Percentiles rank a stretch among this genome's conserved stretches.
phyloP scores from a whole-genome alignment of 2,113 vertebrate species.

The Python bivittatus region DNA sequence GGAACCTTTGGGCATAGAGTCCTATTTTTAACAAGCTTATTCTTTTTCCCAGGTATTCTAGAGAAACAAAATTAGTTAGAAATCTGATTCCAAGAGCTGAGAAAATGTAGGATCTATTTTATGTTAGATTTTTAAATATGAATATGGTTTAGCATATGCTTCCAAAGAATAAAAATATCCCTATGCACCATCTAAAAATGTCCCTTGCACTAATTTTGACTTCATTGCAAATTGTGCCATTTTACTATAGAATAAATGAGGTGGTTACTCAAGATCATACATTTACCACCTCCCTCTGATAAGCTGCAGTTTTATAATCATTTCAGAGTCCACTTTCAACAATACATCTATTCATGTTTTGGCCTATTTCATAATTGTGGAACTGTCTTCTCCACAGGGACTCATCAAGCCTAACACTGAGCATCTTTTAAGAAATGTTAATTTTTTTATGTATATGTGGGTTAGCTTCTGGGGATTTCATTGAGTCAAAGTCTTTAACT shows the following conservation, averaged over 20 bases:
- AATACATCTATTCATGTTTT: background rate
- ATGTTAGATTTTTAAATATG: constrained; percentile 41
- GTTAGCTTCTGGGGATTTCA: background rate
- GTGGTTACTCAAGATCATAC: background rate
- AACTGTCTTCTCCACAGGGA: background rate
- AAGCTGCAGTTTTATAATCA: background rate
- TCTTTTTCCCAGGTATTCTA: constrained; percentile 1
- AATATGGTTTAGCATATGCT: constrained; percentile 8
- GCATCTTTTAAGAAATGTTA: background rate
- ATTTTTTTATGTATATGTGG: background rate
- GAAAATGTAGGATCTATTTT: background rate
- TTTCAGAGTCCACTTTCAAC: background rate
- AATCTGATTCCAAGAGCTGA: constrained; percentile 10
- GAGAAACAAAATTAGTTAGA: constrained; percentile 23
- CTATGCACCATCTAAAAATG: constrained; percentile 11
- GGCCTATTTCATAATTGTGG: background rate
- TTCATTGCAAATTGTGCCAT: background rate
- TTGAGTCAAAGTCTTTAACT: background rate
- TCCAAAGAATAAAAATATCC: background rate
- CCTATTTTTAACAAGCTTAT: constrained; percentile 33
- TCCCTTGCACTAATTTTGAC: background rate
- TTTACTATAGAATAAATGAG: background rate
- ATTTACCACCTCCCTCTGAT: background rate
- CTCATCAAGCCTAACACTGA: background rate
- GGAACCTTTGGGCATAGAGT: constrained; percentile 31